Evolutionary conservation across 2,888 invertebrate genomes (phyloP), one percentile per base, ranked within the genome.

Genomic region (Polietes domitor): DNA sequence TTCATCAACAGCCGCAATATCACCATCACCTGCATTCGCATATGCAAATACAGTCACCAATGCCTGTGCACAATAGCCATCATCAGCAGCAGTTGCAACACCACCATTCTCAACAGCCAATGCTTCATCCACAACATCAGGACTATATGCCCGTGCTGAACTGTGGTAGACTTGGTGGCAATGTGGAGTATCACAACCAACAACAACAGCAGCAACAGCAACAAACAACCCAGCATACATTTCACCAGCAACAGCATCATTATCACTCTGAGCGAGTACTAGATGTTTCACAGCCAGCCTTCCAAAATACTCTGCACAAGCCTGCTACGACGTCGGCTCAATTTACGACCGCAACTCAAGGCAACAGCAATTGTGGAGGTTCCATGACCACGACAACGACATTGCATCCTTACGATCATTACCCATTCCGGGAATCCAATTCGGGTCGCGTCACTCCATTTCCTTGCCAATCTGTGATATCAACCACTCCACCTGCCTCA

Each of bases 401-500:
- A 84, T 80, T 92, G 71, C 92, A 92, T 87, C 92, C 92, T 2
- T 92, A 92, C 82, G 92, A 92, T 85, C 92, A 92, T 85, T 92
- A 89, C 91, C 93, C 87, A 78, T 92, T 90, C 86, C 91, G 90
- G 85, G 92, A 92, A 87, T 86, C 90, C 58, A 92, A 92, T 68
- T 94, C 94, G 26, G 95, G 95, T 5, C 94, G 95, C 87, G 95
- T 95, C 88, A 96, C 96, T 75, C 96, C 96, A 82, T 96, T 94
- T 91, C 96, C 95, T 82, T 87, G 88, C 80, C 91, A 89, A 83
- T 86, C 89, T 81, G 86, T 85, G 79, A 86, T 87, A 82, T 79
- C 85, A 53, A 19, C 82, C 5, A 47, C 83, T 68, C 83, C 83
- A 19, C 58, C 85, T 53, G 70, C 82, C 47, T 73, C 77, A 32